Base-by-base conservation (phyloP, 2,113 vertebrate species). In the Prolemur simus region DNA sequence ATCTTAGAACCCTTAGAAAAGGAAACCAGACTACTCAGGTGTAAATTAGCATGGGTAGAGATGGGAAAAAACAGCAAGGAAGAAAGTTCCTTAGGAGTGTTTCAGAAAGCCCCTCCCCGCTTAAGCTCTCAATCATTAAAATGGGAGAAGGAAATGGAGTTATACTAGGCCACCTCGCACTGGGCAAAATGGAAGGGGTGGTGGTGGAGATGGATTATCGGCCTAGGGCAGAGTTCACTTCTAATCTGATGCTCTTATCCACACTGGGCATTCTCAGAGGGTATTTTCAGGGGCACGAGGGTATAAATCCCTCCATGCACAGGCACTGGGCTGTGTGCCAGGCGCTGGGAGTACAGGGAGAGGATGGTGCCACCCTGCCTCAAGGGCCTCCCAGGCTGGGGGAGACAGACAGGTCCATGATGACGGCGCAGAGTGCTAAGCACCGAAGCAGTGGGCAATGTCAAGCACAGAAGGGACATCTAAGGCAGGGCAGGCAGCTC, bases 181-280 rank as follows among this genome's bases (percentile, higher is more conserved):
- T 45, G 60, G 91, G 49, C 66, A 89, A 76, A 71, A 27, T 34
- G 14, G 66, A 47, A 34, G 2, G 4, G 49, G 47, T 11, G 1
- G 54, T 18, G 42, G 49, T 20, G 37, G 27, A 42, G 17, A n/a
- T 8, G 8, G 25, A 8, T 2, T 8, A 37, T 3, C 0, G 7
- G 56, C 13, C 23, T 2, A 0, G n/a, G 29, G 83, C 47, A 34
- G 34, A 42, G 25, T 49, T 78, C 60, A 32, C n/a, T 58, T 87
- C 74, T 34, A 20, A 68, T 14, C 7, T 1, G 23, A 20, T 20
- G 69, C 20, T 84, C 20, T 73, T 17, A 10, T 49, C 58, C 1
- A 18, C 25, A 37, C 17, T 3, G 5, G 21, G 78, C 84, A 58
- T 49, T 25, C 60, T 83, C 45, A 69, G 58, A 32, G 90, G 81